A percentile compares a stretch with the other conserved stretches of the same genome.
phyloP scores from a whole-genome alignment of 2,113 vertebrate species.

The Globicephala melas region DNA sequence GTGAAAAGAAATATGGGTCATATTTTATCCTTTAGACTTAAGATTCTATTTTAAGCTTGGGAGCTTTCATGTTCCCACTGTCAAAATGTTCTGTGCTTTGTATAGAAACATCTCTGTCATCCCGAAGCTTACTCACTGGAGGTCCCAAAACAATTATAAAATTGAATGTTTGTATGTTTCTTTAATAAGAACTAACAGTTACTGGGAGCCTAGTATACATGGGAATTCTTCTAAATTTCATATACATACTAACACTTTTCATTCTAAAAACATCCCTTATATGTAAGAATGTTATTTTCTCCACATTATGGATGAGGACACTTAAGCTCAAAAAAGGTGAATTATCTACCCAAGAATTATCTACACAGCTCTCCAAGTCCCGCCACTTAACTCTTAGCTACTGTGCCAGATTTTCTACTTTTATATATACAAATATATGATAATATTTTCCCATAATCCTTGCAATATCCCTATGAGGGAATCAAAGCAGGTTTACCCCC shows the following conservation, averaged over 20 bases:
- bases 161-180: neutral
- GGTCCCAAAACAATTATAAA: neutral
- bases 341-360: neutral
- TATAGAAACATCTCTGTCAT: conserved; percentile 49
- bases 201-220: neutral
- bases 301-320: neutral
- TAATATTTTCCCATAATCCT: neutral
- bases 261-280: neutral
- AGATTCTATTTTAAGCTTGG: conserved; percentile 58
- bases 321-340: neutral
- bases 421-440: neutral
- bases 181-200: neutral
- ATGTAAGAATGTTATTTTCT: neutral
- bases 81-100: conserved; percentile 49
- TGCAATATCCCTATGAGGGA: neutral
- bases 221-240: neutral
- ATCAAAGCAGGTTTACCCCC: neutral
- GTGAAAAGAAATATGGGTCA: conserved; percentile 58
- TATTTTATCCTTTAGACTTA: conserved; percentile 54
- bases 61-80: conserved; percentile 21
- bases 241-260: neutral
- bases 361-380: neutral
- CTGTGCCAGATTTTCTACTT: neutral
- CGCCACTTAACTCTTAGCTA: neutral
- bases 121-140: neutral